Evolutionary conservation across 2,113 vertebrate genomes (phyloP), one percentile per base, ranked within the genome.

Genomic region (Dasyprocta punctata): DNA sequence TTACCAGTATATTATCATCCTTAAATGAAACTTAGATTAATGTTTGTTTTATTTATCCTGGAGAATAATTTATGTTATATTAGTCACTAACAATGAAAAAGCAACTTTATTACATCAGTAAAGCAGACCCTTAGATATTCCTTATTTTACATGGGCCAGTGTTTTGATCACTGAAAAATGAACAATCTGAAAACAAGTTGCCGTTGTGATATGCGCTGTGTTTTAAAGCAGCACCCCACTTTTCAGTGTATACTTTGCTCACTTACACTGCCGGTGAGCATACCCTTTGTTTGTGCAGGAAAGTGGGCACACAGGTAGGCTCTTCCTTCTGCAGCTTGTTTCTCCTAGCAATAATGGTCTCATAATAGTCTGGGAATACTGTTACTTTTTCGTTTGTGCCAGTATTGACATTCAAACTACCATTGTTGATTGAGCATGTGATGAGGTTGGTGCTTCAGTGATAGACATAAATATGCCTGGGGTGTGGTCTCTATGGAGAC

Each of bases 401-500:
- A 8, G 0, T 36, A 36, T 14, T 71, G 44, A 78, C 5, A 19
- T 54, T 95, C 24, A 54, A 24, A 38, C 17, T 83, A 69, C 58
- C 16, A 41, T 92, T 49, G 26, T 13, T 86, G 38, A 54, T 28
- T 97, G 92, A 60, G 14, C 61, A 28, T 86, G 92, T 81, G n/a
- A 54, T 86, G 92, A 90, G 84, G 85, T 92, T 67, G 93, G 12
- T 94, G 9, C 24, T 92, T 98, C 87, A 91, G 3, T 92, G 92
- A 95, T 67, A 94, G 36, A 95, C 90, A 95, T 92, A 93, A 92
- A 92, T 98, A 80, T 87, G 69, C 97, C 95, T 86, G 83, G 90
- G 47, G 41, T 56, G 2, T 56, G 44, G 3, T 60, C 95, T 17
- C 1, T 96, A 58, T 11, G 78, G 63, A 89, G 8, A 95, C 30